Evolutionary conservation across 2,888 invertebrate species (phyloP).

Genomic region (Esperia sulphurella): DNA sequence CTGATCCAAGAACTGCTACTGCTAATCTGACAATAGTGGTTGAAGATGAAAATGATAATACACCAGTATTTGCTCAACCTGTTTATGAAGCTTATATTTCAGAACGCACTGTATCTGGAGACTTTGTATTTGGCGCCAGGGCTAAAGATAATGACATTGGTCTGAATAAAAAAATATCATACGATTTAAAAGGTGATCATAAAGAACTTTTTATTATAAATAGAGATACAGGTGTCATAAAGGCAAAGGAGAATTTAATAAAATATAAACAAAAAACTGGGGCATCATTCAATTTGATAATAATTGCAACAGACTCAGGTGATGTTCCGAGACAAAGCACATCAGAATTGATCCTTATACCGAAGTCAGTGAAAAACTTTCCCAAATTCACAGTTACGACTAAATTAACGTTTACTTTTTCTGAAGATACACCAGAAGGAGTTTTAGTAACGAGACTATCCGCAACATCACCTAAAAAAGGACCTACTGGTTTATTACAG

Average conservation of each 20-base stretch:
- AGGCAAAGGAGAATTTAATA: conserved; percentile 84
- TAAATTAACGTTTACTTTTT: conserved; percentile 86
- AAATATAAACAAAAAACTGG: conserved; percentile 72
- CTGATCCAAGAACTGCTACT: conserved; percentile 89
- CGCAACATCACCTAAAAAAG: conserved; percentile 90
- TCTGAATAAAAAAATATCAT: conserved; percentile 88
- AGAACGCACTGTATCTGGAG: conserved; percentile 87
- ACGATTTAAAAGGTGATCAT: conserved; percentile 88
- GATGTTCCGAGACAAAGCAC: conserved; percentile 82
- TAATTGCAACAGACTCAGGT: conserved; percentile 91
- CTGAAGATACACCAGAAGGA: conserved; percentile 89
- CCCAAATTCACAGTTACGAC: conserved; percentile 87
- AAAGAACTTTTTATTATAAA: conserved; percentile 89
- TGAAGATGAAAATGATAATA: conserved; percentile 91
- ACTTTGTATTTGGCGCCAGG: conserved; percentile 94
- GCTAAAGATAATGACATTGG: conserved; percentile 92
- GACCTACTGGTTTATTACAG: conserved; percentile 82
- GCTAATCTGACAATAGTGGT: conserved; percentile 90
- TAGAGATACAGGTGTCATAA: conserved; percentile 91
- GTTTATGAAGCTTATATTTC: conserved; percentile 90
- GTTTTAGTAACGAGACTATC: conserved; percentile 86
- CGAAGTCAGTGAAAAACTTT: conserved; percentile 88
- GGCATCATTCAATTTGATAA: conserved; percentile 83
- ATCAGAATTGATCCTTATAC: conserved; percentile 86
- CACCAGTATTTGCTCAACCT: conserved; percentile 86